Evolutionary conservation across 2,888 invertebrate genomes (phyloP).

Genomic region (Euproctis similis): DNA sequence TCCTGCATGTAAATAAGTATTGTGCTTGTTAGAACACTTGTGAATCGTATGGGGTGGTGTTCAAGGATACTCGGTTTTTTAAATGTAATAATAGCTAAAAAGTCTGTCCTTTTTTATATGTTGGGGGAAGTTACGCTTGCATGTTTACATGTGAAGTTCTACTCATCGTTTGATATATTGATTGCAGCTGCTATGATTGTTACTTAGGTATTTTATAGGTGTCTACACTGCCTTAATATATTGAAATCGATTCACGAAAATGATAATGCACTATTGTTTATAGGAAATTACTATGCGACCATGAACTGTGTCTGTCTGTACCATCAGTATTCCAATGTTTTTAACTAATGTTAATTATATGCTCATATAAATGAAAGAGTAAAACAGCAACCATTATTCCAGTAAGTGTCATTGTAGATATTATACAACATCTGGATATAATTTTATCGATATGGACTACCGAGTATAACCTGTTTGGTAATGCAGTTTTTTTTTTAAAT

Average conservation of each 20-base stretch:
- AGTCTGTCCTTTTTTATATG: constrained; percentile 46
- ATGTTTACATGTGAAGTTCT: constrained; percentile 23
- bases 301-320: background rate
- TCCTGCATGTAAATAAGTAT: constrained; percentile 71
- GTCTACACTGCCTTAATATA: background rate
- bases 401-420: no score
- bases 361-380: constrained; percentile 3
- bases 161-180: constrained; percentile 13
- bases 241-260: background rate
- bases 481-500: no score
- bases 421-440: constrained; percentile 38
- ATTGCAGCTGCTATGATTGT: constrained; percentile 1
- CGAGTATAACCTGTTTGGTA: constrained; percentile 44
- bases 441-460: constrained; percentile 21
- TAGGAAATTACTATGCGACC: background rate
- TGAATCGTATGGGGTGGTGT: constrained; percentile 62
- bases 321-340: background rate
- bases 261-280: constrained; percentile 1
- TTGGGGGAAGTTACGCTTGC: constrained; percentile 40
- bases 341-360: constrained; percentile 1
- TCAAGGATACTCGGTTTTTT: constrained; percentile 65
- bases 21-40: constrained; percentile 72
- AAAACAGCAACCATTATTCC: constrained; percentile 7
- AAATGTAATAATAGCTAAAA: constrained; percentile 68
- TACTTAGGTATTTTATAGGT: no score